phyloP scores from a whole-genome alignment of 1,140 invertebrate genomes.

The Lasaia peninsularis region DNA sequence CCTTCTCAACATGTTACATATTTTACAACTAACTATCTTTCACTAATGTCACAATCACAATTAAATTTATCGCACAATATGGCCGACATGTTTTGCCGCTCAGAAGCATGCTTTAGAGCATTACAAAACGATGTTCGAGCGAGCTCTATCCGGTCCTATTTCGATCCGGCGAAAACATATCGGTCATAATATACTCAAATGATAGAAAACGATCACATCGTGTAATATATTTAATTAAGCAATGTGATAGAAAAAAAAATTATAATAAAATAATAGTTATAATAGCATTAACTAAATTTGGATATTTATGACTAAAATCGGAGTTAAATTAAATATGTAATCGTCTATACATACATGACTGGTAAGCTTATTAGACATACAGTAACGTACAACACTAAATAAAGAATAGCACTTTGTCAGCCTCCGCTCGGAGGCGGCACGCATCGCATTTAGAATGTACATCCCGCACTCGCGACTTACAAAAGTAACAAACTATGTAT shows the following conservation, averaged over 20 bases:
- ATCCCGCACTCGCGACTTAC: constrained; percentile 57
- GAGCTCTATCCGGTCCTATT: neutral
- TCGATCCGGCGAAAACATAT: no score
- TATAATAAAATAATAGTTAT: constrained; percentile 38
- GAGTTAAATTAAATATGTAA: constrained; percentile 69
- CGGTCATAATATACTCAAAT: constrained; percentile 38
- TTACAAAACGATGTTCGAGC: no score
- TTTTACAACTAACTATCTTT: constrained; percentile 17
- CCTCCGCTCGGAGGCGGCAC: constrained; percentile 35
- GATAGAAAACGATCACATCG: constrained; percentile 58
- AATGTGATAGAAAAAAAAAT: constrained; percentile 61
- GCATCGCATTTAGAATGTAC: constrained; percentile 42
- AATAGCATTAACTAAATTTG: constrained; percentile 74
- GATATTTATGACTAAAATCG: constrained; percentile 75
- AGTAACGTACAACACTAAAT: constrained; percentile 64
- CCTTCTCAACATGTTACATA: constrained; percentile 3
- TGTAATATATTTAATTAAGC: constrained; percentile 68
- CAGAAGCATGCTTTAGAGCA: no score
- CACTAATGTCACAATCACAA: constrained; percentile 12
- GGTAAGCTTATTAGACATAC: constrained; percentile 70
- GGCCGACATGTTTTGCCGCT: no score
- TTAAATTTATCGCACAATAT: no score
- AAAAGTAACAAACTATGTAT: constrained; percentile 67
- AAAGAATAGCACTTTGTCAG: constrained; percentile 59
- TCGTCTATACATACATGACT: constrained; percentile 73